Evolutionary conservation across 2,113 vertebrate genomes (phyloP).

Genomic region (Tamias sibiricus): DNA sequence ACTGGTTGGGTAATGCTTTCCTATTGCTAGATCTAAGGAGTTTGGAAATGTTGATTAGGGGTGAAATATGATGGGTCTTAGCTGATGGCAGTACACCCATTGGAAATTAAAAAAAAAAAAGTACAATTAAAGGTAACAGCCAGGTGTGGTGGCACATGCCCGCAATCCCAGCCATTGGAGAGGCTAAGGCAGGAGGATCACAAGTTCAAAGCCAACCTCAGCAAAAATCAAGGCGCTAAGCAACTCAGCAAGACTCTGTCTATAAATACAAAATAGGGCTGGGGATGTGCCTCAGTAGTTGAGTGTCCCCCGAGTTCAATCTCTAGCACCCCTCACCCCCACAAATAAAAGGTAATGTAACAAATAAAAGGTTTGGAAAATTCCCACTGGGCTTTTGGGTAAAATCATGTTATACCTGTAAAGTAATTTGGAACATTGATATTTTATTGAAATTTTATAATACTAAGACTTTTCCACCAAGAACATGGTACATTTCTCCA

Average conservation of each 20-base stretch:
- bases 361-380: neutral
- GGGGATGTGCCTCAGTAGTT: too few relatives aligned
- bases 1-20: neutral
- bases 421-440: neutral
- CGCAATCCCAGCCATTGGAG: too few relatives aligned
- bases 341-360: neutral
- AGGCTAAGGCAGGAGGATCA: too few relatives aligned
- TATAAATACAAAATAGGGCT: too few relatives aligned
- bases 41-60: neutral
- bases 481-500: neutral
- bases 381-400: neutral
- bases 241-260: too few relatives aligned
- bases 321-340: too few relatives aligned
- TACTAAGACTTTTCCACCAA: constrained; percentile 1
- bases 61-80: neutral
- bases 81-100: neutral
- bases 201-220: too few relatives aligned
- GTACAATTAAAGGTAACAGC: neutral
- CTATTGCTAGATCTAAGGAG: neutral
- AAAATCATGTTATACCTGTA: neutral
- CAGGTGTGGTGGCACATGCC: too few relatives aligned
- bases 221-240: too few relatives aligned
- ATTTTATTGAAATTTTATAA: neutral
- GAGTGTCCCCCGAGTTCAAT: too few relatives aligned
- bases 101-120: constrained; percentile 16